phyloP scores from a whole-genome alignment of 64 coral and sea anemone species.

The Dendrophyllia cribrosa region DNA sequence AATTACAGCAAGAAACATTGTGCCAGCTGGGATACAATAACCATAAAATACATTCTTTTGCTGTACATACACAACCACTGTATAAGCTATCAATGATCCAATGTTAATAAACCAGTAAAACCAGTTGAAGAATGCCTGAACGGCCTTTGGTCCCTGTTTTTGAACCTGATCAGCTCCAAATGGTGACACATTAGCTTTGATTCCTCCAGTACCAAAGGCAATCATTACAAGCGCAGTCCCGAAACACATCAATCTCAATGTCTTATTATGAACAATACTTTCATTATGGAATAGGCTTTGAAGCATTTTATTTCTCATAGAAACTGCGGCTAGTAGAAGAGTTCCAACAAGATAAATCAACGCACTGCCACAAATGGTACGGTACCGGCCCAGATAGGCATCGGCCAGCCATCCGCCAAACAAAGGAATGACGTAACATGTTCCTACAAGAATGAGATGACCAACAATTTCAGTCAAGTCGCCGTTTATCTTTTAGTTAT shows the following conservation, averaged over 20 bases:
- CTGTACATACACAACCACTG: conserved; percentile 78
- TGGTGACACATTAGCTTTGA: conserved; percentile 85
- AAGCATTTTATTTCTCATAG: neutral
- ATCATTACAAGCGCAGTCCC: conserved; percentile 53
- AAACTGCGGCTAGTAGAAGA: conserved; percentile 5
- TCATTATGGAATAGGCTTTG: neutral
- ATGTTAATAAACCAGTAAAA: conserved; percentile 97
- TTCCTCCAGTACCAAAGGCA: conserved; percentile 83
- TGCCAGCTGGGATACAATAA: conserved; percentile 56
- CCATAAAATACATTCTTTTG: conserved; percentile 66
- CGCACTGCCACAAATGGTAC: conserved; percentile 67
- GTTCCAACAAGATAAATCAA: conserved; percentile 69
- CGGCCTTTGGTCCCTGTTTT: conserved; percentile 58
- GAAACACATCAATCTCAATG: conserved; percentile 33
- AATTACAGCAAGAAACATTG: conserved; percentile 70
- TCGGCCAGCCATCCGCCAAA: conserved; percentile 80
- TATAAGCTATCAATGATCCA: conserved; percentile 83
- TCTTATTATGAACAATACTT: neutral
- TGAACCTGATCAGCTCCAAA: conserved; percentile 87
- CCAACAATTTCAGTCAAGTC: neutral
- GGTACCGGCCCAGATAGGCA: conserved; percentile 63
- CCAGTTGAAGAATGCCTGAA: conserved; percentile 96
- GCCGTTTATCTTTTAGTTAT: no score
- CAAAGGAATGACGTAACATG: conserved; percentile 56
- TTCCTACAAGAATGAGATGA: neutral